Base-by-base conservation (phyloP, 2,113 vertebrate species). In the Polyodon spathula region DNA sequence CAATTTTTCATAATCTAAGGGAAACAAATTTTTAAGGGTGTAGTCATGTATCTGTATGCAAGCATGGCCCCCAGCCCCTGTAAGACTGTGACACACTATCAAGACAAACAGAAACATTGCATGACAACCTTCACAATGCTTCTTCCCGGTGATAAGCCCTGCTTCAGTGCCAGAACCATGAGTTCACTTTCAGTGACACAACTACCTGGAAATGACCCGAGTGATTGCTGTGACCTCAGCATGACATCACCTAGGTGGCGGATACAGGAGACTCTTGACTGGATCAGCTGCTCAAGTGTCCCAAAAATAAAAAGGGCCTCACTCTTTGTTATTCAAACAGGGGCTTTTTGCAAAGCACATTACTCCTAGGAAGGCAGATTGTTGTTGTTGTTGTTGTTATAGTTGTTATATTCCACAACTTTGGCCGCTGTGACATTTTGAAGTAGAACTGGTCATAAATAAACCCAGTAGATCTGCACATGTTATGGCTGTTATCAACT, bases 201-300 rank as follows among this genome's bases (percentile, higher is more conserved):
- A 6, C n/a, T 16, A 40, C 56, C 56, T 44, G 41, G 27, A 27
- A 27, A 27, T 27, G 27, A 27, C 27, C 27, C 27, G 27, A 43
- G 41, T 58, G 56, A 58, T 41, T 58, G 41, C 15, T 14, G 56
- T 58, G 56, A 58, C 56, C 15, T 3, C 1, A 40, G 12, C 15
- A 6, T 42, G 56, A 42, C 54, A 56, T 37, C 11, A 56, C 56
- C 39, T 40, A 4, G 56, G 15, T 50, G 12, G 5, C 12, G 48
- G 12, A 2, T 8, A 3, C 5, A 12, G 48, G 2, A 50, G 9
- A 11, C 14, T n/a, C 9, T 6, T n/a, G 12, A 11, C 15, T 50
- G 48, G 48, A 14, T 15, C 56, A 11, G 16, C 56, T 5, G 12
- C 40, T 11, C 40, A 41, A 41, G n/a, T 42, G 10, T 16, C 56